Evolutionary conservation across 2,113 vertebrate species (phyloP), one percentile per base, ranked within the genome.

Genomic region (Osmerus mordax): DNA sequence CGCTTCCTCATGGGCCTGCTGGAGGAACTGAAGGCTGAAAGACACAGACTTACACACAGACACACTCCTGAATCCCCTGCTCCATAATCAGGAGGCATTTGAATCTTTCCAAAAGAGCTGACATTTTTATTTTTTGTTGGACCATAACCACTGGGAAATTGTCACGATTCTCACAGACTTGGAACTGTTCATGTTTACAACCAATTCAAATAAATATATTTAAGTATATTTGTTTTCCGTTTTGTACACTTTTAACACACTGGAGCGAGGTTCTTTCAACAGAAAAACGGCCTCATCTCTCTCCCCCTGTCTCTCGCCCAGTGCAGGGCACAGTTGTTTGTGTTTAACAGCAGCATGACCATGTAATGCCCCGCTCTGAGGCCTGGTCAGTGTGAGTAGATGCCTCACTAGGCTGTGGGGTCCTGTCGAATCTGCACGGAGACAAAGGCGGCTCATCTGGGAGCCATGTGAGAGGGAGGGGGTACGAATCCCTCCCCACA

Each of bases 21-120:
- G 64, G 36, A 65, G 36, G 62, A 64, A 16, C 25, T 64, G 62
- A 64, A 65, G 64, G 36, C 18, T n/a, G 21, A 21, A 18, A 14
- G 64, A 51, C 64, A 65, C 18, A 65, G n/a, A n/a, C n/a, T 12
- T 18, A 65, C 36, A 28, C 69, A 25, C 87, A 87, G 86, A 86
- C 86, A 69, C 84, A 32, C 61, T 32, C 5, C 36, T 41, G 36
- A 41, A 9, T 6, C 8, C 8, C 4, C 36, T 41, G 36, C 36
- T 41, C 36, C 7, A 9, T 41, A 41, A 9, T 41, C 36, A 41
- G 8, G 4, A 41, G 36, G 36, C 3, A 41, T 4, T 41, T 7
- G 36, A 41, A 41, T 41, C 5, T 8, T 41, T 41, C 36, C 36
- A 41, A 9, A 41, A 8, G 8, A 41, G 36, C 36, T 41, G 8